Conservation (phyloP, 1,140 invertebrate genomes). For the Drosophila murphyi region DNA sequence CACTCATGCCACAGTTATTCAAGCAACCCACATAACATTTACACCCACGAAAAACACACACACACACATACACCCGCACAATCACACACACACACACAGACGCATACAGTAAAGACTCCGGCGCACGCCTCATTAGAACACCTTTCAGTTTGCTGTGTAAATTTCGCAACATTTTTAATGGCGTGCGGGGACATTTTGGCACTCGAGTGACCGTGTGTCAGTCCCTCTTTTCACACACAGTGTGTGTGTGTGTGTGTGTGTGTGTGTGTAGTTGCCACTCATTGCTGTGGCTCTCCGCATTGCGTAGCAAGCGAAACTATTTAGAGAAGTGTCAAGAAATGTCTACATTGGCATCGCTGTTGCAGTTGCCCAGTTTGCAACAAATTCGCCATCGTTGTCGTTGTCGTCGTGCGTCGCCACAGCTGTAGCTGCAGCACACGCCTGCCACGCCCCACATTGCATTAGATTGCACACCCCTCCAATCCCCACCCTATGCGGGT, state of each 20-base stretch:
- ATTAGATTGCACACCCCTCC: neutral
- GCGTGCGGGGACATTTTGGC: constrained; percentile 80
- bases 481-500: constrained; percentile 49
- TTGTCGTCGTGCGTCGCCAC: constrained; percentile 40
- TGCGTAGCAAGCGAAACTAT: constrained; percentile 79
- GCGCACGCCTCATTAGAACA: constrained; percentile 81
- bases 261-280: neutral
- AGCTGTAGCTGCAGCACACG: constrained; percentile 64
- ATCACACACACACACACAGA: constrained; percentile 3
- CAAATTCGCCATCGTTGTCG: constrained; percentile 51
- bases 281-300: constrained; percentile 25
- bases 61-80: constrained; percentile 22
- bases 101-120: constrained; percentile 48
- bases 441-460: constrained; percentile 47
- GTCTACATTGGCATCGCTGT: constrained; percentile 68
- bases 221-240: constrained; percentile 12
- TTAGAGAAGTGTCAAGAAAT: constrained; percentile 83
- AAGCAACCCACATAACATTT: constrained; percentile 42
- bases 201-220: constrained; percentile 78
- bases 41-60: constrained; percentile 29
- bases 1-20: constrained; percentile 53
- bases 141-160: constrained; percentile 81
- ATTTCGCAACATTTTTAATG: constrained; percentile 83
- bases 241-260: neutral
- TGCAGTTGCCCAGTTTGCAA: constrained; percentile 53